Evolutionary conservation across 2,113 vertebrate genomes (phyloP), one percentile per base, ranked within the genome.

Genomic region (Recurvirostra avosetta): DNA sequence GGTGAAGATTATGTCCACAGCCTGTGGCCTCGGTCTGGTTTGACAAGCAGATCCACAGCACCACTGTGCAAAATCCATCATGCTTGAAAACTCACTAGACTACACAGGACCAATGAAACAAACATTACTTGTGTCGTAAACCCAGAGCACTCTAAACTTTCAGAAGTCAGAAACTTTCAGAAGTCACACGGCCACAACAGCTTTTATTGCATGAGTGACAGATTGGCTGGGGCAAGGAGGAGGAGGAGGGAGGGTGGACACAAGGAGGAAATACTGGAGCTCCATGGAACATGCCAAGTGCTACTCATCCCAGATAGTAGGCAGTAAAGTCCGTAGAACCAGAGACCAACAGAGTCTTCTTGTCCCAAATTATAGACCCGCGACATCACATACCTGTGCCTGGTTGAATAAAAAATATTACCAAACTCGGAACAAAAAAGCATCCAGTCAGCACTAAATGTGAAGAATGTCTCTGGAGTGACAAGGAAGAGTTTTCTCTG

Each of bases 241-340:
- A 84, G 32, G 27, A 94, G 27, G 22, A 88, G 12, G 8, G 15
- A 88, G 12, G 23, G 15, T n/a, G 65, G 34, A 68, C 43, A 50
- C 0, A 0, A 23, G 11, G 22, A 72, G 30, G 32, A 45, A 74
- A 36, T 45, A 9, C 6, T 75, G 36, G 34, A 67, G 9, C 7
- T 72, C 58, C 5, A 9, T 0, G 1, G 22, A 13, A 29, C 26
- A 15, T 27, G 9, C 17, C 13, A 63, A 20, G 15, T 3, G 4
- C 41, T 71, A 10, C 38, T 68, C 11, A 50, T 59, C 29, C 32
- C 15, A 75, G 27, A 14, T 0, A n/a, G 7, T 17, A 29, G 13
- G 29, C 29, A 82, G 40, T 52, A 34, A 77, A 66, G 10, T 43
- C 50, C 9, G 6, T 19, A 32, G n/a, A 7, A 43, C 1, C 11